Evolutionary conservation across 2,797 vertebrate species (phyloP), one percentile per base, ranked within the genome.

Genomic region (Acanthornis magna): DNA sequence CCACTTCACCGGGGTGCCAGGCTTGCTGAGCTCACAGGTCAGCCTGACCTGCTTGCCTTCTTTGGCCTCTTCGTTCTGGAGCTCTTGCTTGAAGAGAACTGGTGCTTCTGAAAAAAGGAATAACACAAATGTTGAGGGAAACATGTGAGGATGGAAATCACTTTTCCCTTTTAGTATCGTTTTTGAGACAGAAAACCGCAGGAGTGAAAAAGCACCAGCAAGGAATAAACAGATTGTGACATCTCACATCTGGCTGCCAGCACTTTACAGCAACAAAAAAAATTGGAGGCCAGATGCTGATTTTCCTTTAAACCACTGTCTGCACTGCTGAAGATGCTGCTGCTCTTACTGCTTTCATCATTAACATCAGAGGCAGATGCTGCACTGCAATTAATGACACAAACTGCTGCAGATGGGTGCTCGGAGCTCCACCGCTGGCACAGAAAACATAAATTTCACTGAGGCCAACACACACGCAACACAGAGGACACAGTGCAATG

Each of bases 11-110:
- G 96, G 94, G 18, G 88, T 45, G 1, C 93, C 88, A 7, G 96
- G 79, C 42, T 97, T 97, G 96, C 93, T 98, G 70, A 98, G 96
- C 94, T 97, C 96, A 21, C 97, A 98, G 67, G 65, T 94, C 76
- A 98, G 85, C 45, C 79, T 97, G 89, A 97, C 89, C 40, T 95
- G 89, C 53, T 94, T 96, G 10, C 97, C 97, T 90, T 97, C 97
- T 78, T 94, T 96, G 19, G 66, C 86, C 73, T 97, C 97, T 87
- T 96, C 96, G 0, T 95, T 96, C 38, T 75, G 95, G 36, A 98
- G 97, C 63, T 96, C 97, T 80, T 93, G 86, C 65, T 97, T 96
- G 79, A 98, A 97, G 78, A 93, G 47, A 11, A 97, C 86, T 1
- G 97, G 97, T 6, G 11, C 12, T 78, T 95, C 97, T 98, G 95